These are phyloP conservation scores for Abrostola tripartita DNA, from an alignment of 2,888 invertebrate genomes.

Conservation along the genomic window DNA sequence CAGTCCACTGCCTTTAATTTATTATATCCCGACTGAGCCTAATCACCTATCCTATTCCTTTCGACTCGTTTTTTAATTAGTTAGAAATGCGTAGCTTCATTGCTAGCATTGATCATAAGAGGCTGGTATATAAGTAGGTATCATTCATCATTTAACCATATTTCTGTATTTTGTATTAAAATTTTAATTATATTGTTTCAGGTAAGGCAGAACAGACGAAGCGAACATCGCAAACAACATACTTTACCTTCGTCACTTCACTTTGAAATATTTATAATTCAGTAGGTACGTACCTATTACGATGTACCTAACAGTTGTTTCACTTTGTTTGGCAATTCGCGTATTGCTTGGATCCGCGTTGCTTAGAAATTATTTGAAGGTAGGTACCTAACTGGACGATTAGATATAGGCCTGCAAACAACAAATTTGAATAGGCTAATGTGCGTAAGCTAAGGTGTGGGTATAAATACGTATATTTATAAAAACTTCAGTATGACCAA, in stretches of 20 bases:
- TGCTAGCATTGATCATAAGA: not conserved
- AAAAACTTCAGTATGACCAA: no score
- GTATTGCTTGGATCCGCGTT: not conserved
- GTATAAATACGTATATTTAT: no score
- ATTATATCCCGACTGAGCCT: no score
- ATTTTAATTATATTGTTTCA: slow-evolving; percentile 53
- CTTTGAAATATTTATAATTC: slow-evolving; percentile 45
- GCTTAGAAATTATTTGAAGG: not conserved
- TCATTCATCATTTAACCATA: slow-evolving; percentile 4
- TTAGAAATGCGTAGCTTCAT: no score
- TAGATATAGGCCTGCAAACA: no score
- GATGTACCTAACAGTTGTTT: slow-evolving; percentile 37
- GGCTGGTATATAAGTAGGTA: not conserved
- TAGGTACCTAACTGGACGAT: not conserved
- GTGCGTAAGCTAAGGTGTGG: no score
- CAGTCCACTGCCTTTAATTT: no score
- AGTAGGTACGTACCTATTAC: slow-evolving; percentile 40
- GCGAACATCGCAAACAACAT: slow-evolving; percentile 32
- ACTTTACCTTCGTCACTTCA: slow-evolving; percentile 48
- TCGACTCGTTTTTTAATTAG: no score
- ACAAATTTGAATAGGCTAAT: no score
- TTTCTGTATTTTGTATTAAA: slow-evolving; percentile 31
- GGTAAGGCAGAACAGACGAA: slow-evolving; percentile 29
- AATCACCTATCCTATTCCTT: no score
- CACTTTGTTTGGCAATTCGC: slow-evolving; percentile 19